These are phyloP conservation scores for Macrophya annulata DNA, from an alignment of 2,888 invertebrate genomes.

Conservation along the genomic window DNA sequence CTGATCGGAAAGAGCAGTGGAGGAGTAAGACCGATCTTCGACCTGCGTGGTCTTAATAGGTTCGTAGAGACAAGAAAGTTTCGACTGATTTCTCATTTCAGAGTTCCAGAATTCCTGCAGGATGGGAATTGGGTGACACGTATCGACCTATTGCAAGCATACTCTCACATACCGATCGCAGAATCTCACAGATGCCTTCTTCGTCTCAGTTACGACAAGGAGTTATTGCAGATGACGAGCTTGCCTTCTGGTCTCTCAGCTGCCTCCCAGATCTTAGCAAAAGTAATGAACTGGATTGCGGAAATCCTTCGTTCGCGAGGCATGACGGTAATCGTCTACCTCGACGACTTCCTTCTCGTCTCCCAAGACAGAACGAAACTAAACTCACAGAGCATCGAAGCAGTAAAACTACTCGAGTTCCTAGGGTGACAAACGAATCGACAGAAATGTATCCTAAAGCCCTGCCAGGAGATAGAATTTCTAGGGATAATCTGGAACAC, in stretches of 20 bases:
- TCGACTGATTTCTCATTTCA: slow-evolving; percentile 3
- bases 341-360: slow-evolving; percentile 61
- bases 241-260: slow-evolving; percentile 66
- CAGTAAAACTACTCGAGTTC: slow-evolving; percentile 16
- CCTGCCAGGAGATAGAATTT: slow-evolving; percentile 60
- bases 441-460: slow-evolving; percentile 58
- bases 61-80: slow-evolving; percentile 22
- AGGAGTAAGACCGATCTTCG: slow-evolving; percentile 76
- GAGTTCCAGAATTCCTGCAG: slow-evolving; percentile 61
- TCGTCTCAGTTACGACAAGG: slow-evolving; percentile 61
- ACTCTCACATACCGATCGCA: slow-evolving; percentile 62
- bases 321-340: slow-evolving; percentile 61
- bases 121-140: slow-evolving; percentile 62
- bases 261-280: slow-evolving; percentile 62
- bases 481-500: slow-evolving; percentile 61
- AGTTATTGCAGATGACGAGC: slow-evolving; percentile 66
- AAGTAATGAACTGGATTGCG: slow-evolving; percentile 59
- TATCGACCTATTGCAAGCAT: slow-evolving; percentile 60
- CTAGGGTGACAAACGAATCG: slow-evolving; percentile 56
- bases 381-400: slow-evolving; percentile 35
- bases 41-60: slow-evolving; percentile 71
- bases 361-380: slow-evolving; percentile 59
- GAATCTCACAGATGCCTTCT: slow-evolving; percentile 62
- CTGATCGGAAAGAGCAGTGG: slow-evolving; percentile 55
- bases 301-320: slow-evolving; percentile 59